phyloP scores from a whole-genome alignment of 2,797 vertebrate genomes.

The Moxostoma hubbsi region DNA sequence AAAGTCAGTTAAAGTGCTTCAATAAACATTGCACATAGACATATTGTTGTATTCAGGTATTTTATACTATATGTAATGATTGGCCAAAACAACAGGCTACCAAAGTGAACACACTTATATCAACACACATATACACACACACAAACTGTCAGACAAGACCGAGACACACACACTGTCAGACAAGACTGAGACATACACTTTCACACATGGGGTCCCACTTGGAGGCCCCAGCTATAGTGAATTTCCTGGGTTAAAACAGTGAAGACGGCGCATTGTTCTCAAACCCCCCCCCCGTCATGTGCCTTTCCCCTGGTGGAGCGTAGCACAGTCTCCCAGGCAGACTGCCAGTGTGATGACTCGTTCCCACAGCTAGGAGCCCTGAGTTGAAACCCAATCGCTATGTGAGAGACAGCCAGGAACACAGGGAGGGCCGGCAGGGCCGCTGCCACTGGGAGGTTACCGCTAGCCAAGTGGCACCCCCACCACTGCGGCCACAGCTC shows the following conservation, averaged over 20 bases:
- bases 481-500: slow-evolving; percentile 28
- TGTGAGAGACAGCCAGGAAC: slow-evolving; percentile 73
- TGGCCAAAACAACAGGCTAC: background rate
- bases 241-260: slow-evolving; percentile 62
- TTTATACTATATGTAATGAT: background rate
- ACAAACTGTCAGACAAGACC: slow-evolving; percentile 14
- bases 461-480: slow-evolving; percentile 36
- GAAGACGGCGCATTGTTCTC: slow-evolving; percentile 65
- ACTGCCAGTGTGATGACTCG: slow-evolving; percentile 64
- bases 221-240: slow-evolving; percentile 58
- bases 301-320: slow-evolving; percentile 60
- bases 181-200: slow-evolving; percentile 37
- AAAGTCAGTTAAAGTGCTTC: background rate
- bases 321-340: slow-evolving; percentile 61
- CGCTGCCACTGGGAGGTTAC: slow-evolving; percentile 54
- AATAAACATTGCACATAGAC: background rate
- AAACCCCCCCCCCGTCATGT: slow-evolving; percentile 60
- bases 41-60: background rate
- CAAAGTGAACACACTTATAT: background rate
- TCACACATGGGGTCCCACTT: slow-evolving; percentile 49
- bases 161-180: slow-evolving; percentile 1
- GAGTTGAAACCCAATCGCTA: slow-evolving; percentile 76
- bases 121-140: background rate
- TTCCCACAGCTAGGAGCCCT: slow-evolving; percentile 75
- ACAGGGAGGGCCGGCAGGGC: slow-evolving; percentile 54